Evolutionary conservation across 2,113 vertebrate genomes (phyloP).

Genomic region (Zosterops borbonicus): DNA sequence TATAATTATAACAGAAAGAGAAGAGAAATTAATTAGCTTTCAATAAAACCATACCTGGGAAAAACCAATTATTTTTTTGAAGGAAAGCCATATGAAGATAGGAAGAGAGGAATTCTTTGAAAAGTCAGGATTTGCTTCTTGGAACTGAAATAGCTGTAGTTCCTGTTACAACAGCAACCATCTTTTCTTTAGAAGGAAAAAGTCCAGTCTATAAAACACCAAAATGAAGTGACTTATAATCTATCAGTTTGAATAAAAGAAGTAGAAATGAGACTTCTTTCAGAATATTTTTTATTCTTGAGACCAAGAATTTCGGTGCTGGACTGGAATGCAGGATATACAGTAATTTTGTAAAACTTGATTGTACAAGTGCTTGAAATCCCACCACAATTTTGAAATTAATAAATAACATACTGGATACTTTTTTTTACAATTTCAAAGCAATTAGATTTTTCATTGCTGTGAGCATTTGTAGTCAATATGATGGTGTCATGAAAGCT

Average conservation of each 20-base stretch:
- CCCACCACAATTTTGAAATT: neutral
- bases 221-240: neutral
- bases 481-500: fast-evolving
- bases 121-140: neutral
- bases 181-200: neutral
- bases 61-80: neutral
- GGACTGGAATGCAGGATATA: neutral
- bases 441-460: neutral
- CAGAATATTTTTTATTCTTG: neutral
- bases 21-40: neutral
- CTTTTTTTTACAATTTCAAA: neutral
- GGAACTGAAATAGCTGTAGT: neutral
- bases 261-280: neutral
- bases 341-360: neutral
- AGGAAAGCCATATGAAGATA: neutral
- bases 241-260: neutral
- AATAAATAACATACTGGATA: neutral
- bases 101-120: neutral
- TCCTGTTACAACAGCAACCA: neutral
- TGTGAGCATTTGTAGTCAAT: neutral
- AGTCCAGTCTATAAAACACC: neutral
- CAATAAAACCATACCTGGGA: neutral
- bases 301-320: neutral
- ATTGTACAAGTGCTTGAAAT: neutral
- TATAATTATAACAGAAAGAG: constrained; percentile 47